Conservation (phyloP, 2,797 vertebrate genomes). For the Muscicapa comitata region DNA sequence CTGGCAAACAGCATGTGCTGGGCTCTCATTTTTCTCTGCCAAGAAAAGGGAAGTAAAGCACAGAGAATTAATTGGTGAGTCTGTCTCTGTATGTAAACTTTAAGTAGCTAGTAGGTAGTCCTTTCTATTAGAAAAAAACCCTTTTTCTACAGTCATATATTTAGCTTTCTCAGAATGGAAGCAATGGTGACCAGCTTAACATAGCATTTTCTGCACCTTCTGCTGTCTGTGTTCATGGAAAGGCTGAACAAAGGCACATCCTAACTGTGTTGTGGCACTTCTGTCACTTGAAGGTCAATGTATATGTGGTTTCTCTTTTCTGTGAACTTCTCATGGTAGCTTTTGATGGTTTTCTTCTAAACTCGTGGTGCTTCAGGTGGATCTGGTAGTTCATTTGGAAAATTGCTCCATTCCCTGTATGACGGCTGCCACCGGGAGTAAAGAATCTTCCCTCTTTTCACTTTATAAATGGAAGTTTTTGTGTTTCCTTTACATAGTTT, state of each 20-base stretch:
- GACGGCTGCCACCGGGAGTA: neutral
- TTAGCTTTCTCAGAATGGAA: neutral
- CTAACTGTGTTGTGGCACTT: neutral
- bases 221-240: neutral
- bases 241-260: neutral
- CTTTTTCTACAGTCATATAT: neutral
- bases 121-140: neutral
- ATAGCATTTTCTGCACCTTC: neutral
- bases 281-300: neutral
- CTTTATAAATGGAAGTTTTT: neutral
- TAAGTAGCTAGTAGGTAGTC: neutral
- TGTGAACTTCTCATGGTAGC: neutral
- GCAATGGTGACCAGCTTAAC: neutral
- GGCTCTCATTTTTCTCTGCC: slow-evolving; percentile 29
- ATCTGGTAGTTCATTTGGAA: neutral
- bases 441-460: neutral
- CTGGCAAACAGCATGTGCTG: neutral
- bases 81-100: neutral
- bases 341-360: neutral
- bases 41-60: neutral
- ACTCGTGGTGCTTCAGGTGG: neutral
- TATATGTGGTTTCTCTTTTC: neutral
- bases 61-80: neutral
- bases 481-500: neutral
- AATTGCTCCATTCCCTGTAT: neutral